A percentile compares a stretch with the other conserved stretches of the same genome.
Evolutionary conservation across 2,113 vertebrate species (phyloP).

Genomic region (Charina bottae): DNA sequence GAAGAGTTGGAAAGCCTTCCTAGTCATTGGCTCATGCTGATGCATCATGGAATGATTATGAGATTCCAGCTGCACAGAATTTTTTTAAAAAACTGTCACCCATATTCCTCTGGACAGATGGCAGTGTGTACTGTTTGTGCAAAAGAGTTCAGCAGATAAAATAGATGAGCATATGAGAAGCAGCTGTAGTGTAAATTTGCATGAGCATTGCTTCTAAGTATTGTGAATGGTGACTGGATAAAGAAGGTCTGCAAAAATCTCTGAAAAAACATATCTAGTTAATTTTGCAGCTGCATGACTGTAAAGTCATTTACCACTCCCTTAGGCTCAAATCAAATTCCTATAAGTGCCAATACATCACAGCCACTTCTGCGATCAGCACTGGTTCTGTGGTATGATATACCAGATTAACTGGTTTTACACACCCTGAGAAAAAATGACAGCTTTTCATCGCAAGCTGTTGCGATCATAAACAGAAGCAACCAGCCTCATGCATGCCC

Average conservation of each 20-base stretch:
- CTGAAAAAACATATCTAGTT: not conserved
- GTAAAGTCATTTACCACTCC: constrained; percentile 38
- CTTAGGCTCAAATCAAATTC: constrained; percentile 37
- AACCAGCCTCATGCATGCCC: constrained; percentile 63
- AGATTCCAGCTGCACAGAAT: not conserved
- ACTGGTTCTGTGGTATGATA: constrained; percentile 40
- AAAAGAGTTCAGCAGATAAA: not conserved
- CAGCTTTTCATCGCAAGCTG: constrained; percentile 68
- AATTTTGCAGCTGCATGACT: constrained; percentile 23
- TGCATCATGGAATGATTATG: not conserved
- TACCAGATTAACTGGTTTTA: constrained; percentile 78
- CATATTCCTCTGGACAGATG: not conserved
- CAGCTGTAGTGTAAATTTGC: not conserved
- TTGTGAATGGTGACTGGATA: not conserved
- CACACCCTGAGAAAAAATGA: constrained; percentile 74
- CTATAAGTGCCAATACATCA: constrained; percentile 22
- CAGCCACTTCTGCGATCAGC: constrained; percentile 22
- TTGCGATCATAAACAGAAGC: constrained; percentile 58
- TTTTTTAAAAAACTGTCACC: not conserved
- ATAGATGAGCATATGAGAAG: not conserved
- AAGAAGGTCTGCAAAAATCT: not conserved
- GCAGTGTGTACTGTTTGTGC: not conserved
- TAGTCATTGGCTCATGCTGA: not conserved
- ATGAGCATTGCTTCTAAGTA: not conserved
- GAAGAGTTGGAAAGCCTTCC: not conserved